Conservation (phyloP, 2,888 invertebrate genomes). For the Trachelus tabidus region DNA sequence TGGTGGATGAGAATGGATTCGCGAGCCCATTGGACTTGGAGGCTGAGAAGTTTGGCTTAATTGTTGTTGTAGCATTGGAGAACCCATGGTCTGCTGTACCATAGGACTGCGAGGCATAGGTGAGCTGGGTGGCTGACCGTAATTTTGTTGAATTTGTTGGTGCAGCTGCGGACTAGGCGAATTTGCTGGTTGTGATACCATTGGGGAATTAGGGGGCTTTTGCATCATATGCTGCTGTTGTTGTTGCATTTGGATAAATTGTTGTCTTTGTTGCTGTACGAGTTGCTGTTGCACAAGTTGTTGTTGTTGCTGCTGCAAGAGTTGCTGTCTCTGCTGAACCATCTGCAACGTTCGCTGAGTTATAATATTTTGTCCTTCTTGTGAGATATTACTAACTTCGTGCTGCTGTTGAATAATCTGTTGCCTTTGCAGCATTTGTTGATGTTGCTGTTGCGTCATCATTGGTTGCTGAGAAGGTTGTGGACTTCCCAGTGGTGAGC, state of each 20-base stretch:
- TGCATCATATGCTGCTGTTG: slow-evolving; percentile 63
- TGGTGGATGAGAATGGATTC: slow-evolving; percentile 60
- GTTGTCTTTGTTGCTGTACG: slow-evolving; percentile 54
- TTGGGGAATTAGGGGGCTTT: slow-evolving; percentile 64
- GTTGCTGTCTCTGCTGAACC: slow-evolving; percentile 49
- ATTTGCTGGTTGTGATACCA: slow-evolving; percentile 61
- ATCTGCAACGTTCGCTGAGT: slow-evolving; percentile 38
- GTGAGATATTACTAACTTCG: slow-evolving; percentile 32
- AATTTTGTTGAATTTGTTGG: slow-evolving; percentile 58
- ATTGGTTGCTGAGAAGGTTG: slow-evolving; percentile 58
- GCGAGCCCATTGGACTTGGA: slow-evolving; percentile 62
- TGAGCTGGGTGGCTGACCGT: slow-evolving; percentile 68
- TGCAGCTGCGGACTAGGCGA: slow-evolving; percentile 65
- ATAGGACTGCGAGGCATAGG: slow-evolving; percentile 66
- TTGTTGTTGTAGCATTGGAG: slow-evolving; percentile 65
- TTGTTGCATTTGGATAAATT: slow-evolving; percentile 60
- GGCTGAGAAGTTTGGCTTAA: slow-evolving; percentile 61
- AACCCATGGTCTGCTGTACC: slow-evolving; percentile 64
- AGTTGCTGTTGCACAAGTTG: slow-evolving; percentile 35
- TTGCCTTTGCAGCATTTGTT: slow-evolving; percentile 56
- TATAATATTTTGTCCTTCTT: slow-evolving; percentile 32
- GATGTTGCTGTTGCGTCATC: slow-evolving; percentile 57
- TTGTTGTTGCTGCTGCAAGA: slow-evolving; percentile 43
- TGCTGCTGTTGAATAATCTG: slow-evolving; percentile 48
- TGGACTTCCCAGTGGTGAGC: slow-evolving; percentile 61